A percentile compares a stretch with the other conserved stretches of the same genome.
Conservation (phyloP, 2,113 vertebrate genomes). For the Steatornis caripensis region DNA sequence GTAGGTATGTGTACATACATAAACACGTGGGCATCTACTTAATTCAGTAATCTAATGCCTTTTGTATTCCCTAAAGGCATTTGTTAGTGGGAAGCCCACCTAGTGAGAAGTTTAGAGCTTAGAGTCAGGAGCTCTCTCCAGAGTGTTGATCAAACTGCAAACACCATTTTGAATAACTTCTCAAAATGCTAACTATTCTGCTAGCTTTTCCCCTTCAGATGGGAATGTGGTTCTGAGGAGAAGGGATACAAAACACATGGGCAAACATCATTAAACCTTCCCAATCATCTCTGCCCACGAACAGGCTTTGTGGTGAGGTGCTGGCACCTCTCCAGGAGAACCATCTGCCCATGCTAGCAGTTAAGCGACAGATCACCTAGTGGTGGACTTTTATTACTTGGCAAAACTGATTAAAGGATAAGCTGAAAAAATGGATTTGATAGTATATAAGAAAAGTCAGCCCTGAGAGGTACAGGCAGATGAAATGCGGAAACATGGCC, state of each 20-base stretch:
- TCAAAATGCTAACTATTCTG: background rate
- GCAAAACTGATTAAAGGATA: background rate
- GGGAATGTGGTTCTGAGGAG: background rate
- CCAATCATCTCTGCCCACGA: background rate
- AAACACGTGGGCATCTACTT: background rate
- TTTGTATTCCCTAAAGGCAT: background rate
- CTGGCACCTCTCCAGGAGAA: background rate
- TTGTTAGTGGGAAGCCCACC: background rate
- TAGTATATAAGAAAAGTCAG: background rate
- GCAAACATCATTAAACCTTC: background rate
- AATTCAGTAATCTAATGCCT: background rate
- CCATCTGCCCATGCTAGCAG: background rate
- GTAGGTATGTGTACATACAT: background rate
- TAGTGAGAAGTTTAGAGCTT: background rate
- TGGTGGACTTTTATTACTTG: background rate
- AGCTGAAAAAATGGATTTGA: background rate
- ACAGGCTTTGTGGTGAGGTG: background rate
- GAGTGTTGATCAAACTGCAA: background rate
- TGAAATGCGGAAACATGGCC: background rate
- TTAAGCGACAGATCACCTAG: background rate
- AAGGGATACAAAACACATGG: background rate
- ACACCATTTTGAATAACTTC: background rate
- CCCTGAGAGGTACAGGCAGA: background rate
- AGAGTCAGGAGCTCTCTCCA: background rate
- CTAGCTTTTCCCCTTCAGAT: background rate